Conservation (phyloP, 2,888 invertebrate genomes). For the Anodontia alba region DNA sequence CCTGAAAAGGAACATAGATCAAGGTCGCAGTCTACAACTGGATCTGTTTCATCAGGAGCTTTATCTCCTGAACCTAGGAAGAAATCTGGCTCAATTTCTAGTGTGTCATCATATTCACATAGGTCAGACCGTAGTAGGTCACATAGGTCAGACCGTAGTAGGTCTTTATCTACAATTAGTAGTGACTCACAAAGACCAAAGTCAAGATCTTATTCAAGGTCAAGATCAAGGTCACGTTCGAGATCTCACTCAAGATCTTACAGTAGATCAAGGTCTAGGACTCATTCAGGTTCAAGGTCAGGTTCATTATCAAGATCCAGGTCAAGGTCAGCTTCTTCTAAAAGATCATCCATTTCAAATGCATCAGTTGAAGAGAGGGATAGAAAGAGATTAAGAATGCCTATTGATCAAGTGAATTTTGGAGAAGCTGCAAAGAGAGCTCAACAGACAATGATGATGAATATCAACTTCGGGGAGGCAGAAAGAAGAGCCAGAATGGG, state of each 20-base stretch:
- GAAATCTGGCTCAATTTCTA: constrained; percentile 40
- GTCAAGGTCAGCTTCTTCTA: constrained; percentile 41
- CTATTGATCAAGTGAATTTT: constrained; percentile 76
- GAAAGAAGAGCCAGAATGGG: constrained; percentile 45
- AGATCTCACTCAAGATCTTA: constrained; percentile 49
- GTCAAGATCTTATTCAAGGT: constrained; percentile 40
- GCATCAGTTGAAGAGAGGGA: constrained; percentile 50
- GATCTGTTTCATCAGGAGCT: constrained; percentile 29
- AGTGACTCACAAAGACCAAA: constrained; percentile 49
- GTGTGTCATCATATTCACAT: constrained; percentile 38
- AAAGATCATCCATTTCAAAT: constrained; percentile 35
- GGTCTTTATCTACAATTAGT: constrained; percentile 56
- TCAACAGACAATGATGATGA: constrained; percentile 42
- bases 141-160: too few species aligned
- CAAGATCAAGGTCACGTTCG: constrained; percentile 34
- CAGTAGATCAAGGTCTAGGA: constrained; percentile 44
- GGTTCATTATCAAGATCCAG: constrained; percentile 44
- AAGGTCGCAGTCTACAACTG: constrained; percentile 23
- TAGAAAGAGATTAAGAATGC: constrained; percentile 55
- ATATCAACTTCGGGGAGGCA: constrained; percentile 44
- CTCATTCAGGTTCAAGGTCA: constrained; percentile 35
- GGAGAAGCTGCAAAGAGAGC: constrained; percentile 79
- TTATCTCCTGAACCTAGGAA: constrained; percentile 33
- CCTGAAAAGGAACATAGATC: constrained; percentile 23
- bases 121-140: constrained; percentile 31